Base-by-base conservation (phyloP, 2,797 vertebrate genomes). In the Anguilla megastoma region DNA sequence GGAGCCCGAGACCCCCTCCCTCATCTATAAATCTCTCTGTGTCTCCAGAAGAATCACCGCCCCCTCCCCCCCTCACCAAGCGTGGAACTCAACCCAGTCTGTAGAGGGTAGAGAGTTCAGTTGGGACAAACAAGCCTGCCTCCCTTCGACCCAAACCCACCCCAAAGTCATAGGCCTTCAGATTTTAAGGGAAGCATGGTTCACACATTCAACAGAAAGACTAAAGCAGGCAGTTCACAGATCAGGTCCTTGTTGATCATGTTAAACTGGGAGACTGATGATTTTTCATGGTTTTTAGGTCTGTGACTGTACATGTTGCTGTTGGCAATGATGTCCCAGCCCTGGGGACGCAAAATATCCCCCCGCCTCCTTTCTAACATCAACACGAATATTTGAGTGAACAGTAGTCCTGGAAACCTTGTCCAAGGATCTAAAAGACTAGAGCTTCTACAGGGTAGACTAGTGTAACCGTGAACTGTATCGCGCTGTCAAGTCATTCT, bases 361-460 rank as follows among this genome's bases (percentile, higher is more conserved):
- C 36, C 30, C 21, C 52, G 21, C 63, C 24, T 6, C 58, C n/a
- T 36, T 45, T 30, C 50, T 41, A 45, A 79, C 45, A 4, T 80
- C 36, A 89, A 8, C 66, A 63, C 27, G 18, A 74, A 74, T 2
- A 74, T 74, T 33, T 74, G 27, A 74, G 27, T 27, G 8, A 36
- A 1, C 14, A 12, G 30, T 33, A 74, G 76, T 45, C 14, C 41
- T 14, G 12, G 24, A 48, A n/a, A 2, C 50, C 10, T 2, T 69
- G 18, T n/a, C 69, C 27, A 71, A 36, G 66, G n/a, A 84, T 69
- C 50, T 41, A 84, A 88, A 27, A 87, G 89, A 86, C 87, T 84
- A 86, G 58, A 18, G 16, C 56, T 79, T 74, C 87, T 83, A 24
- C 66, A 71, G 27, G 79, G 36, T 48, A 41, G 45, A 41, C 8